phyloP scores from a whole-genome alignment of 2,888 invertebrate species.

The Loripinus fragilis region DNA sequence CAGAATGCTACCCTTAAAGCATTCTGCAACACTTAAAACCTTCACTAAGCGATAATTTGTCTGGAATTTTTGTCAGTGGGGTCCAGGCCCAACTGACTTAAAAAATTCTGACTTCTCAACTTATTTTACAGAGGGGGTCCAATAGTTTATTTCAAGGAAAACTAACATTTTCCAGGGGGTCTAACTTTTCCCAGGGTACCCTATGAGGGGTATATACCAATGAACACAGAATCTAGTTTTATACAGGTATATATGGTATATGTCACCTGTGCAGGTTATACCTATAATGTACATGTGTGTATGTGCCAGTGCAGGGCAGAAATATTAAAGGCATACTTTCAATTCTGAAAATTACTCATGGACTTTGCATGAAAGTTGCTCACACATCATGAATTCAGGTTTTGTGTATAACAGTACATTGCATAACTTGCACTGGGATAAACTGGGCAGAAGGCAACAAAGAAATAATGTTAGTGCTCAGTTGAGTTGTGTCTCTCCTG shows the following conservation, averaged over 20 bases:
- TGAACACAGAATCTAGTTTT: no score
- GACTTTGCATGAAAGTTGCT: neutral
- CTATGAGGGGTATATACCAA: no score
- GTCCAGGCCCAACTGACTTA: no score
- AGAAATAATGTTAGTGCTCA: conserved; percentile 1
- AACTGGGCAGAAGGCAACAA: neutral
- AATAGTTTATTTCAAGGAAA: no score
- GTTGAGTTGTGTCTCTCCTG: neutral
- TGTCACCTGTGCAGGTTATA: neutral
- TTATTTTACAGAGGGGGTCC: no score
- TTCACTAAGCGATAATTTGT: no score
- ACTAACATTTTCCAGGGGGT: no score
- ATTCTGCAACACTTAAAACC: no score
- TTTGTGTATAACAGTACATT: conserved; percentile 1
- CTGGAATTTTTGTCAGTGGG: no score
- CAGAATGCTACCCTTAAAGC: no score
- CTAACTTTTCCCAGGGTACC: no score
- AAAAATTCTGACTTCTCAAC: no score
- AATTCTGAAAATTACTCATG: neutral
- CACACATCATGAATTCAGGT: neutral
- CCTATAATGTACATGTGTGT: neutral
- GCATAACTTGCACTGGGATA: neutral
- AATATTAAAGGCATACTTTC: neutral
- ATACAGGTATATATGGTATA: neutral
- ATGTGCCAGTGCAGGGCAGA: neutral